phyloP scores from a whole-genome alignment of 2,888 invertebrate species.

The Clepsis dumicolana region DNA sequence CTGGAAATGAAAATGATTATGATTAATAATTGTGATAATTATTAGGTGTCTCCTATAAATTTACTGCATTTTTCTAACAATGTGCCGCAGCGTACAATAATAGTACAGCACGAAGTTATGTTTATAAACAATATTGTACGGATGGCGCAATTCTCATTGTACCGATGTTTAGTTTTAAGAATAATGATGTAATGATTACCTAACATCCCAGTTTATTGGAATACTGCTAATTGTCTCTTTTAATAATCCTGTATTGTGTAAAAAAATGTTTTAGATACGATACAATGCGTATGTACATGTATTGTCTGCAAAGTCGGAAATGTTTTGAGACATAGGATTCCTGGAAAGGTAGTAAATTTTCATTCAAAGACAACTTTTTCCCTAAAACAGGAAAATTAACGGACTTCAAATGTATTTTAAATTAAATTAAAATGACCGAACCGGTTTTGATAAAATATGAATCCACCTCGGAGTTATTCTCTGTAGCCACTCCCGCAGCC shows the following conservation, averaged over 20 bases:
- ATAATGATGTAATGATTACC: conserved; percentile 42
- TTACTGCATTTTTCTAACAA: conserved; percentile 17
- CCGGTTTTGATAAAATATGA: too few relatives aligned
- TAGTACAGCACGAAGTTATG: conserved; percentile 19
- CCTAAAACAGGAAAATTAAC: too few relatives aligned
- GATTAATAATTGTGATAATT: too few relatives aligned
- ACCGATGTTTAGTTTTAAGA: conserved; percentile 22
- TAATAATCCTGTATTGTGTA: conserved; percentile 36
- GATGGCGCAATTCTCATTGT: conserved; percentile 42
- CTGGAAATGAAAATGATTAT: too few relatives aligned
- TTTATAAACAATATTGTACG: conserved; percentile 31
- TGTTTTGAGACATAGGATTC: not conserved
- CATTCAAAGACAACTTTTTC: too few relatives aligned
- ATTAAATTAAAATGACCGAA: too few relatives aligned
- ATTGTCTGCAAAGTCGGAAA: not conserved
- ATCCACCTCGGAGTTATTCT: too few relatives aligned
- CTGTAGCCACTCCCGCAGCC: too few relatives aligned
- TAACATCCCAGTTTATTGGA: conserved; percentile 36
- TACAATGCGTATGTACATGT: conserved; percentile 22
- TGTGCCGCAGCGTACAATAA: conserved; percentile 27
- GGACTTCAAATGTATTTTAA: too few relatives aligned
- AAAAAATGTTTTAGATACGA: conserved; percentile 36
- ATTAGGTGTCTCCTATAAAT: conserved; percentile 1
- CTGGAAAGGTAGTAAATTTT: too few relatives aligned
- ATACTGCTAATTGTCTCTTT: conserved; percentile 33